phyloP scores from a whole-genome alignment of 2,888 invertebrate species.

The Drosophila neonasuta region DNA sequence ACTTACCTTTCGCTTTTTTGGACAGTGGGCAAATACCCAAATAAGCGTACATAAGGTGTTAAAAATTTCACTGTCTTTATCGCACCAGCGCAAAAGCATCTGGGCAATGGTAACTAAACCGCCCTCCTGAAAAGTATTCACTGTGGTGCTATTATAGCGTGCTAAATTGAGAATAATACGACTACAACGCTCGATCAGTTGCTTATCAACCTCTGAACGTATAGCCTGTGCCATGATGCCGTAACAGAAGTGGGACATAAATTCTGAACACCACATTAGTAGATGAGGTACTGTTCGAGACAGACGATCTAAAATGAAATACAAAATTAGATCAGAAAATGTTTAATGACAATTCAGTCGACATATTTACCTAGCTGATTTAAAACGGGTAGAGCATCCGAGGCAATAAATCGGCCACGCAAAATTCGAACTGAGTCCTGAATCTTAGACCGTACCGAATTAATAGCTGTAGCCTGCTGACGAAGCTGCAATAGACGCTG shows the following conservation, averaged over 20 bases:
- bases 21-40: constrained; percentile 85
- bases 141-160: constrained; percentile 85
- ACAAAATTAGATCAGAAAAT: background rate
- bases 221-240: constrained; percentile 82
- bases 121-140: constrained; percentile 85
- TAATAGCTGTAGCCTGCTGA: constrained; percentile 57
- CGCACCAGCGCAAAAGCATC: constrained; percentile 87
- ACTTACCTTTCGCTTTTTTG: constrained; percentile 77
- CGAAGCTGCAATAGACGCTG: constrained; percentile 71
- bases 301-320: constrained; percentile 72
- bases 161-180: constrained; percentile 86
- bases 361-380: constrained; percentile 44
- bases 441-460: constrained; percentile 78
- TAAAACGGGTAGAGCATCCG: constrained; percentile 78
- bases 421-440: constrained; percentile 78
- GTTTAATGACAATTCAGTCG: background rate
- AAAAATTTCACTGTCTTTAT: constrained; percentile 86
- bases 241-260: constrained; percentile 81
- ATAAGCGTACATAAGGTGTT: constrained; percentile 86
- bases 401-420: constrained; percentile 76
- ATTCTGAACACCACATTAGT: constrained; percentile 79
- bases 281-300: constrained; percentile 81
- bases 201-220: constrained; percentile 82
- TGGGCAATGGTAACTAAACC: constrained; percentile 85
- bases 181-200: constrained; percentile 81